Evolutionary conservation across 1,140 invertebrate species (phyloP).

Genomic region (Trichonephila inaurata): DNA sequence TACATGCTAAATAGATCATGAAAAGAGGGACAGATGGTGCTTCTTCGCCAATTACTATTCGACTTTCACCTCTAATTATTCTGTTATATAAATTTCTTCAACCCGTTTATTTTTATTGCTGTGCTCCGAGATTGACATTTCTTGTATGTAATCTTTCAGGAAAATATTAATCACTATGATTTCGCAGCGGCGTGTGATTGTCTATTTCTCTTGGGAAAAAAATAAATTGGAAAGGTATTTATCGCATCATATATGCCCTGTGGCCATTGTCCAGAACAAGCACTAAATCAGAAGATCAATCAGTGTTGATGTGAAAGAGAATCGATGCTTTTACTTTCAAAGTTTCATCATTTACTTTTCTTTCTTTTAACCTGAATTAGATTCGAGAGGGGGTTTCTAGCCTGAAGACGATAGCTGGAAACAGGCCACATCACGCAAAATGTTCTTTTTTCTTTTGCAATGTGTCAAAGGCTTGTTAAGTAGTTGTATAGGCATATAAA

Average conservation of each 20-base stretch:
- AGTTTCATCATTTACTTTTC: background rate
- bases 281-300: background rate
- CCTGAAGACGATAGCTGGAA: background rate
- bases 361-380: background rate
- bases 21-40: background rate
- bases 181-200: background rate
- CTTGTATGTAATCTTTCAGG: background rate
- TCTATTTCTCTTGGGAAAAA: background rate
- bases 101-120: constrained; percentile 17
- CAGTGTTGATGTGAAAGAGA: background rate
- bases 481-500: no score
- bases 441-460: no score
- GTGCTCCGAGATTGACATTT: background rate
- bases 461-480: no score
- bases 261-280: background rate
- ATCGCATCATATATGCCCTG: background rate
- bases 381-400: background rate
- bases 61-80: constrained; percentile 15
- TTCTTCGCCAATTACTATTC: background rate
- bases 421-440: background rate
- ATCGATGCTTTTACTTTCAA: background rate
- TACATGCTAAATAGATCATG: constrained; percentile 31
- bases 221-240: background rate
- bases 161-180: background rate
- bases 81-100: background rate